Base-by-base conservation (phyloP, 2,113 vertebrate species). In the Excalfactoria chinensis region DNA sequence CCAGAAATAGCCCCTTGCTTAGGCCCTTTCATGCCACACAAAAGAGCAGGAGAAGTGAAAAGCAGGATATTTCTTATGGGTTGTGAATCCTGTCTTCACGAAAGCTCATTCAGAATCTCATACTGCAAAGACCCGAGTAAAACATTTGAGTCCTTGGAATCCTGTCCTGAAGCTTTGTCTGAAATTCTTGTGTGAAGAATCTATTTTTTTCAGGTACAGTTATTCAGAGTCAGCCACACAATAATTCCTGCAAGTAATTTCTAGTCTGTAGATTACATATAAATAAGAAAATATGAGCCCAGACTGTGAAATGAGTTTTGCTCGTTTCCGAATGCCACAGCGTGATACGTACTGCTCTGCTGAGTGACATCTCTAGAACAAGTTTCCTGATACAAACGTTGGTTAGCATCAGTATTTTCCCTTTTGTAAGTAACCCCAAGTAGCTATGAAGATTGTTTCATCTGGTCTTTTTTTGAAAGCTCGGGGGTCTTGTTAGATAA, bases 181-280 rank as follows among this genome's bases (percentile, higher is more conserved):
- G 13, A 72, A 60, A 81, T 26, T 63, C 55, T 62, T 11, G 34
- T 44, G 25, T 85, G 41, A 84, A 70, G 41, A 76, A 63, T 22
- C 67, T 69, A 6, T 6, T 49, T 55, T 73, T 82, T 89, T 83
- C 89, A 67, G 67, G 55, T 89, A 72, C 35, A 94, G 14, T 17
- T 55, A 78, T 35, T 59, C 75, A 89, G 28, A 80, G 64, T 30
- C 76, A 96, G 34, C 26, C 30, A 41, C 21, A 3, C 41, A 82
- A 12, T 74, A 87, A 87, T 82, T 88, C 58, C 67, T 90, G 40
- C 69, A 82, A 81, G n/a, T 62, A 49, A 17, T 73, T 92, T 89
- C 58, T 78, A 64, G 41, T 72, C 73, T 74, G 49, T 67, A 79
- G 63, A 43, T n/a, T 62, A 28, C 23, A 70, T 62, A 82, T 35